These are phyloP conservation scores for Baccha elongata DNA, from an alignment of 2,888 invertebrate genomes.

Conservation along the genomic window DNA sequence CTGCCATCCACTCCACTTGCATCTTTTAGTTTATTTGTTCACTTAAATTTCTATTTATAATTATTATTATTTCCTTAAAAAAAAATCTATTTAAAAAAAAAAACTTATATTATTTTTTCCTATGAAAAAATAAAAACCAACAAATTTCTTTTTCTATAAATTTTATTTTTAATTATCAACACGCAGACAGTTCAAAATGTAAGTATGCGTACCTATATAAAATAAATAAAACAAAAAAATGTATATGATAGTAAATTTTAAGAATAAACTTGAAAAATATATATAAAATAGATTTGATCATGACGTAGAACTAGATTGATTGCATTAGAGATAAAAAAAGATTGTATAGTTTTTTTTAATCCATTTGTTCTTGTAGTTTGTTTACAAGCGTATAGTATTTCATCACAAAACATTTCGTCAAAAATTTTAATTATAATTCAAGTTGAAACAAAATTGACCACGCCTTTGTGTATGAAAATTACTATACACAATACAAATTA, in stretches of 20 bases:
- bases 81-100: conserved; percentile 31
- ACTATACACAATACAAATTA: too few relatives aligned
- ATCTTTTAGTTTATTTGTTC: conserved; percentile 1
- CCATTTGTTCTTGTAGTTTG: neutral
- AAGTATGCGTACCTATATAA: conserved; percentile 78
- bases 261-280: too few relatives aligned
- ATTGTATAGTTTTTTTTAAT: neutral
- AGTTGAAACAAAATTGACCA: neutral
- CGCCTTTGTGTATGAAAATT: neutral
- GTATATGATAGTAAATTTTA: conserved; percentile 42
- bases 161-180: conserved; percentile 77
- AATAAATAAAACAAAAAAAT: conserved; percentile 33
- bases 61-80: conserved; percentile 20
- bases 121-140: conserved; percentile 53
- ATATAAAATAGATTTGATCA: conserved; percentile 4
- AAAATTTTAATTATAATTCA: neutral
- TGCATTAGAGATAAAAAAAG: conserved; percentile 22
- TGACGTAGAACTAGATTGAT: conserved; percentile 47
- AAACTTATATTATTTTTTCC: conserved; percentile 41
- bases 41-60: conserved; percentile 40
- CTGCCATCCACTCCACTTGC: too few relatives aligned
- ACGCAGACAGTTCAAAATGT: conserved; percentile 82
- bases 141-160: conserved; percentile 74
- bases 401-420: conserved; percentile 4
- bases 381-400: neutral